Base-by-base conservation (phyloP, 2,888 invertebrate species). In the Drosophila borealis region DNA sequence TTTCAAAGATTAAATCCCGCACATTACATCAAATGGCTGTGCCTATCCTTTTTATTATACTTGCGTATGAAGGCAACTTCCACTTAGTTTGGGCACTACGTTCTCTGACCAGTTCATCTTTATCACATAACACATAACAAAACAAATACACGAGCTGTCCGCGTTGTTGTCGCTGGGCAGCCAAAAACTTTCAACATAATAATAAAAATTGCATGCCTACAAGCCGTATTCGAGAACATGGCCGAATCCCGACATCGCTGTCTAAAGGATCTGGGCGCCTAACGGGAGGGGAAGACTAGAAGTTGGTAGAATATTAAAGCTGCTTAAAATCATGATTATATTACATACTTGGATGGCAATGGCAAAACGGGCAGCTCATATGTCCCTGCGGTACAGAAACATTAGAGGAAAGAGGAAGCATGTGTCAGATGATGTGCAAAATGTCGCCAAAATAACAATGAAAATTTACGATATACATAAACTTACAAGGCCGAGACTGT, bases 141-240 rank as follows among this genome's bases (percentile, higher is more conserved):
- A 66, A 69, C 59, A 56, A 42, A 21, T 34, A 44, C 55, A 33
- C 21, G 17, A 39, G 17, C 10, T 42, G 21, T 33, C 25, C 36
- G 55, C 49, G 36, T 10, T n/a, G 17, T 6, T 42, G 21, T 33
- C 49, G 21, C 5, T n/a, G 36, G 39, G 13, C 44, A 68, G 51
- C 48, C 61, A 53, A 66, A 80, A 83, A 83, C 76, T 78, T 82
- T 73, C 74, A 62, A 80, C 73, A 85, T 80, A 73, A 86, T 80
- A 82, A 83, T 82, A 84, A 81, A 85, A 81, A 81, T 80, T 69
- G 81, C 78, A 81, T 84, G 82, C 78, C 82, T 73, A 46, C 60
- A 46, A 69, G 49, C 42, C 53, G 41, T 44, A 53, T 25, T 59
- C 50, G 56, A 63, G 56, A 10, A 50, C 46, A 29, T 17, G 4